These are phyloP conservation scores for Rhagonycha fulva DNA, from an alignment of 2,888 invertebrate genomes.

Conservation along the genomic window DNA sequence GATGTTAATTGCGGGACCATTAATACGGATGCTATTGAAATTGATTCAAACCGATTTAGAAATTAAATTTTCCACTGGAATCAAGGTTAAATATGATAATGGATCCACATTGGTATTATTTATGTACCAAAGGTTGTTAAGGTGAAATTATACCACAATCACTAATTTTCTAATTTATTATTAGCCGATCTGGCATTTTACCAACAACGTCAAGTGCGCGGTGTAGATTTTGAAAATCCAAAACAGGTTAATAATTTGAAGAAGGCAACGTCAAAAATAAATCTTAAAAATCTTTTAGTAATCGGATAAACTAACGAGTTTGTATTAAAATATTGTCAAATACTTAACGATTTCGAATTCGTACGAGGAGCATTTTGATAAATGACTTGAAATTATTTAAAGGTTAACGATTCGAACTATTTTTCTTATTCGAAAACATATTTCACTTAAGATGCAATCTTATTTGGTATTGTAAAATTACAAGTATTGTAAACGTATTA, in stretches of 20 bases:
- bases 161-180: background rate
- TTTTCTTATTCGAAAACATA: background rate
- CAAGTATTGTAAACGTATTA: background rate
- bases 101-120: background rate
- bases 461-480: background rate
- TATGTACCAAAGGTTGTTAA: background rate
- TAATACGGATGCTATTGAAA: background rate
- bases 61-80: background rate
- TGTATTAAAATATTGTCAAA: constrained; percentile 48
- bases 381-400: background rate
- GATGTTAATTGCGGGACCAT: background rate
- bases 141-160: background rate
- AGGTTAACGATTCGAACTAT: background rate
- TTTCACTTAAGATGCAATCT: background rate
- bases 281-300: constrained; percentile 28
- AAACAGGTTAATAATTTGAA: constrained; percentile 2
- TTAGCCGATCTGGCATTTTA: background rate
- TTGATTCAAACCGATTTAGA: background rate
- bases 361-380: background rate
- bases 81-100: background rate
- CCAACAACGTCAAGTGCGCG: background rate
- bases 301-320: constrained; percentile 50
- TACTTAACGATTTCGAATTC: constrained; percentile 37
- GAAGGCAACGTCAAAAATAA: constrained; percentile 17
- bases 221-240: background rate